These are phyloP conservation scores for Dorcus hopei DNA, from an alignment of 2,888 invertebrate species.

Conservation along the genomic window DNA sequence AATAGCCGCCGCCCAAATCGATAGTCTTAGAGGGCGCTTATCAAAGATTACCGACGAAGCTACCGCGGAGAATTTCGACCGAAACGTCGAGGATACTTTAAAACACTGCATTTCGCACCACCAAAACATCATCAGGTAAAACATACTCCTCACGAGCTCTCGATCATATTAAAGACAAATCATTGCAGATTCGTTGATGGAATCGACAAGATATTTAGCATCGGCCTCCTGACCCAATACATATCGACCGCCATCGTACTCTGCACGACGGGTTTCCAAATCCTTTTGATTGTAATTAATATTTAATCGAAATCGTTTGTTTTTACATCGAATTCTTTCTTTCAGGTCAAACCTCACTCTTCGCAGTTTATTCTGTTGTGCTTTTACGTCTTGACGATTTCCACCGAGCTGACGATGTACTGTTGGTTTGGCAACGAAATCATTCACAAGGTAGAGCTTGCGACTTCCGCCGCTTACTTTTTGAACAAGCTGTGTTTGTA, in stretches of 20 bases:
- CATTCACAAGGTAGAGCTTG: conserved; percentile 18
- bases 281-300: conserved; percentile 9
- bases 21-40: conserved; percentile 1
- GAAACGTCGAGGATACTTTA: background rate
- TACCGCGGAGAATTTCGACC: background rate
- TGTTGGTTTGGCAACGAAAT: conserved; percentile 26
- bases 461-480: background rate
- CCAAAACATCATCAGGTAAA: conserved; percentile 7
- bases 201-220: conserved; percentile 15
- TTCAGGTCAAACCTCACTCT: background rate
- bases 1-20: conserved; percentile 6
- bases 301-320: conserved; percentile 5
- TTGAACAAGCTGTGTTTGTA: conserved; percentile 3
- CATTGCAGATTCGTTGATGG: conserved; percentile 13
- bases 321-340: background rate
- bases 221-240: conserved; percentile 16
- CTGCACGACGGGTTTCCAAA: conserved; percentile 18
- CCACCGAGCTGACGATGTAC: conserved; percentile 19
- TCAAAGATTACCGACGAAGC: background rate
- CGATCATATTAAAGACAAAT: background rate
- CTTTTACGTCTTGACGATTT: conserved; percentile 11
- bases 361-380: conserved; percentile 12
- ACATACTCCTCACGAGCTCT: background rate
- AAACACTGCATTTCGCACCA: conserved; percentile 8
- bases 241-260: conserved; percentile 15